A percentile compares a stretch with the other conserved stretches of the same genome.
Conservation (phyloP, 2,888 invertebrate genomes). For the Listrodromus nycthemerus region DNA sequence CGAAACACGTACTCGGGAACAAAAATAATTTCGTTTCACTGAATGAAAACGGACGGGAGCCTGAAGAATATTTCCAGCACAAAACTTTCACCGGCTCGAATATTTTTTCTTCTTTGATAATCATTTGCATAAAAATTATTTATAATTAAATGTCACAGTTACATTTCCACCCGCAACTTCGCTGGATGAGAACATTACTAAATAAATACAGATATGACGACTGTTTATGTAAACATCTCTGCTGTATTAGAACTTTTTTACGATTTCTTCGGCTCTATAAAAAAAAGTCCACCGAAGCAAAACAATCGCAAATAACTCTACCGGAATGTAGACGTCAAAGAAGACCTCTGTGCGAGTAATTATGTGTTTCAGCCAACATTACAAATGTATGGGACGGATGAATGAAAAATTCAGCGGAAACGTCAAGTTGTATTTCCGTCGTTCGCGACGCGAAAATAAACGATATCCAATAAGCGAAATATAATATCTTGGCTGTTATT, state of each 20-base stretch:
- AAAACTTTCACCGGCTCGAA: neutral
- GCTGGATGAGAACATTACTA: no score
- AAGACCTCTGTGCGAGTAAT: neutral
- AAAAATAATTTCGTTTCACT: neutral
- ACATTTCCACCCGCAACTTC: no score
- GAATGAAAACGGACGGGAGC: neutral
- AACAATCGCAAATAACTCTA: no score
- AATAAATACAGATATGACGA: no score
- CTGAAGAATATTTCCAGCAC: neutral
- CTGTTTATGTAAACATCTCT: no score
- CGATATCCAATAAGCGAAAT: slow-evolving; percentile 1
- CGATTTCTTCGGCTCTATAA: no score
- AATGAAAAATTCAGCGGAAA: neutral
- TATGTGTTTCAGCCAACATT: neutral
- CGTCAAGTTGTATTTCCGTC: neutral
- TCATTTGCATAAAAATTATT: neutral
- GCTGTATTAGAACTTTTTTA: no score
- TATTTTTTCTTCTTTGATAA: neutral
- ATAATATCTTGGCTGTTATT: slow-evolving; percentile 14
- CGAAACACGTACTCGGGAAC: neutral
- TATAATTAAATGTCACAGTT: neutral
- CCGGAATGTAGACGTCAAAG: no score
- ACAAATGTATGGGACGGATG: neutral
- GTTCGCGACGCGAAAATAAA: neutral
- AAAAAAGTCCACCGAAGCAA: no score